Base-by-base conservation (phyloP, 2,888 invertebrate genomes). In the Gibbula magus region DNA sequence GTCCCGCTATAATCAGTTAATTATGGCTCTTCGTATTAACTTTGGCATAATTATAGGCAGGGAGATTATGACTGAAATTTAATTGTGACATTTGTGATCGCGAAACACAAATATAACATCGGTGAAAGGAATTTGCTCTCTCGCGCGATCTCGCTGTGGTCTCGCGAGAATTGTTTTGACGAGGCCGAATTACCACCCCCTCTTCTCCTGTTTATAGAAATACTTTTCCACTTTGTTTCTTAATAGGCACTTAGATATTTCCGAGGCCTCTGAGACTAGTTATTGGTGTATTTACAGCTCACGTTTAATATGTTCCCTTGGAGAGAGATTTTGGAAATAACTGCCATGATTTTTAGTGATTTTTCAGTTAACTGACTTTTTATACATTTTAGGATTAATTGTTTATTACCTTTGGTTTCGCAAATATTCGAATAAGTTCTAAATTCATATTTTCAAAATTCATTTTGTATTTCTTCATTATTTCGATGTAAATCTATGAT, bases 51-150 rank as follows among this genome's bases (percentile, higher is more conserved):
- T 75, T 75, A 75, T 32, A 75, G n/a, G 25, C 53, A 52, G 25
- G 29, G 32, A 53, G 54, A 75, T 75, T 75, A 75, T 75, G 75
- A 54, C 29, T 20, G 29, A 75, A 54, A 75, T 75, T 22, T 75
- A 75, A 75, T 75, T 75, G 75, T 53, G 54, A 29, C 52, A 75
- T 75, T 53, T 54, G 54, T 25, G 75, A 54, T 75, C 75, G 53
- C 53, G 75, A 54, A 75, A 54, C 54, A 75, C 75, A 75, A 75
- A 75, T 54, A 75, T 53, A 35, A 54, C 53, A 54, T 54, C 45
- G 35, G 54, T 53, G 53, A 18, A 35, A 67, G 53, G 32, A 53
- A 32, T 53, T 32, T 20, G 39, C 32, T 20, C 32, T 35, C 35
- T 20, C 35, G 35, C 32, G 20, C 70, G 16, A 20, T 35, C 39